phyloP scores from a whole-genome alignment of 2,888 invertebrate genomes.

The Pollenia amentaria region DNA sequence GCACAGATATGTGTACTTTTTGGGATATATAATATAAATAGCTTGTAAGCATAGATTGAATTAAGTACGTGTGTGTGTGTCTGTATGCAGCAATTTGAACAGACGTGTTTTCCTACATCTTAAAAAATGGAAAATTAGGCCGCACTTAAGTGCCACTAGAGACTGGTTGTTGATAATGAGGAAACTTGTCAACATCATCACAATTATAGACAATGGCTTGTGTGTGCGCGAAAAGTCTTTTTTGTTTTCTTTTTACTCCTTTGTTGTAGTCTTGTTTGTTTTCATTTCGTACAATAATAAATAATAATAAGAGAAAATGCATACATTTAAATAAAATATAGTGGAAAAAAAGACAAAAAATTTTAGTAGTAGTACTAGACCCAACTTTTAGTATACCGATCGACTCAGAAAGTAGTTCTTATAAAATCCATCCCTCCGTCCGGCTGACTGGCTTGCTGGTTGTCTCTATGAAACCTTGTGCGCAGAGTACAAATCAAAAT shows the following conservation, averaged over 20 bases:
- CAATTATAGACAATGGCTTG: conserved; percentile 12
- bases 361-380: too few species aligned
- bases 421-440: too few species aligned
- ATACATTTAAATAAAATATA: too few species aligned
- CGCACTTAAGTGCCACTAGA: conserved; percentile 68
- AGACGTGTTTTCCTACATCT: conserved; percentile 12
- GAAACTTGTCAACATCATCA: conserved; percentile 64
- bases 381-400: too few species aligned
- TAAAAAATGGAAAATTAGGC: conserved; percentile 57
- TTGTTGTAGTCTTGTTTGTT: background rate
- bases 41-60: background rate
- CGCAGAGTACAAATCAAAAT: too few species aligned
- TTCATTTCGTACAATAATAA: too few species aligned
- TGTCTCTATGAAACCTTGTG: too few species aligned
- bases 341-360: too few species aligned
- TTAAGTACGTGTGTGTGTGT: background rate
- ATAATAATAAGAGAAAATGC: too few species aligned
- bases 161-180: conserved; percentile 67
- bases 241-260: background rate
- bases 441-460: too few species aligned
- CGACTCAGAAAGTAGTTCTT: too few species aligned
- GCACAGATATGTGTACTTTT: background rate
- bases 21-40: background rate
- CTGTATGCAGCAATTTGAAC: background rate
- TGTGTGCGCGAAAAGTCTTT: background rate